A percentile compares a stretch with the other conserved stretches of the same genome.
These are phyloP conservation scores for Syngnathoides biaculeatus DNA, from an alignment of 2,113 vertebrate genomes.

Conservation along the genomic window DNA sequence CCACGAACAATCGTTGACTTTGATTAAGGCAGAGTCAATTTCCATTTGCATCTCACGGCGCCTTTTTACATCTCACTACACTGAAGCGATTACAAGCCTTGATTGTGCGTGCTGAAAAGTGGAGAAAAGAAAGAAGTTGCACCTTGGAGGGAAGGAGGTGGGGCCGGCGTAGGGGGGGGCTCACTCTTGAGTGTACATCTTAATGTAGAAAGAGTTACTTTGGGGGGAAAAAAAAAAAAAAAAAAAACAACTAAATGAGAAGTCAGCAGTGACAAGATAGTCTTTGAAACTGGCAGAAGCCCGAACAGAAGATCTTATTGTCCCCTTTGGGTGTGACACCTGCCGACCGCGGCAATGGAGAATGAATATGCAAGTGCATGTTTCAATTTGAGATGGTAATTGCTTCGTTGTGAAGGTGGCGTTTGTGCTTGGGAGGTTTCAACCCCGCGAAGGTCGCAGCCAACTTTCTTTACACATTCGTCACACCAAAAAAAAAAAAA, in stretches of 20 bases:
- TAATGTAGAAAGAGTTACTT: conserved; percentile 18
- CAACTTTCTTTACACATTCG: conserved; percentile 32
- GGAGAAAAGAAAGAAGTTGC: not conserved
- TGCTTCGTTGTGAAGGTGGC: conserved; percentile 12
- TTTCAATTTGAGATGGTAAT: conserved; percentile 34
- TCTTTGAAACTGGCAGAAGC: conserved; percentile 15
- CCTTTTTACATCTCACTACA: conserved; percentile 24
- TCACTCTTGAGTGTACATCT: not conserved
- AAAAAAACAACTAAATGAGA: conserved; percentile 1
- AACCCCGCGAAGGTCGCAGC: conserved; percentile 16
- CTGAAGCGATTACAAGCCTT: conserved; percentile 11
- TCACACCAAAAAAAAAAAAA: conserved; percentile 30
- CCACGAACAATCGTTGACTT: conserved; percentile 51
- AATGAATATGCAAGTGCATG: conserved; percentile 38
- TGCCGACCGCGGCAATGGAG: conserved; percentile 17
- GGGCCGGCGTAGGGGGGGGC: too few relatives aligned
- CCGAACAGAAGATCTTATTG: conserved; percentile 16
- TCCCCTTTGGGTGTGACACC: conserved; percentile 19
- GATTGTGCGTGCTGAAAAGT: conserved; percentile 1
- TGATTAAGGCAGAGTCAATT: conserved; percentile 41
- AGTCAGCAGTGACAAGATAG: conserved; percentile 6
- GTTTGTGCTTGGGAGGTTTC: conserved; percentile 18
- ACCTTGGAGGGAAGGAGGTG: not conserved
- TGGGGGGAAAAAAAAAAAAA: conserved; percentile 10
- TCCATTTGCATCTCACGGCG: conserved; percentile 45